Percentiles rank a stretch among this genome's conserved stretches.
These are phyloP conservation scores for Diadophis punctatus DNA, from an alignment of 2,113 vertebrate genomes.

Conservation along the genomic window DNA sequence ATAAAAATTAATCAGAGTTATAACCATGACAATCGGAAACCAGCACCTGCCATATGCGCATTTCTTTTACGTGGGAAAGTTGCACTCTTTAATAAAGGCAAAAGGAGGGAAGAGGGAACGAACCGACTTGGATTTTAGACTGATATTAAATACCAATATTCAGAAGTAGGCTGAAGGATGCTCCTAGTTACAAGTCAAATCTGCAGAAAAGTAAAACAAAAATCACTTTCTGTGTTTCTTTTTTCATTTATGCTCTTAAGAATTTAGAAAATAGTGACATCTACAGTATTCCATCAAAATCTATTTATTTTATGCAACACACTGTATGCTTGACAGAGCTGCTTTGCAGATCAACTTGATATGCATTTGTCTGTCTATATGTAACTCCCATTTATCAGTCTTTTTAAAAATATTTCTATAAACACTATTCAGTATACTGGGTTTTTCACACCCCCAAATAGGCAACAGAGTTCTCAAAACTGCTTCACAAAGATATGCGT, in stretches of 20 bases:
- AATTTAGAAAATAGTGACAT: not conserved
- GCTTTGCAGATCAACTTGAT: not conserved
- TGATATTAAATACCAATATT: not conserved
- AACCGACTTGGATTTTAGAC: not conserved
- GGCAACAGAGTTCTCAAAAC: not conserved
- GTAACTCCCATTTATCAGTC: not conserved
- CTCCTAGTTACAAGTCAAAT: not conserved
- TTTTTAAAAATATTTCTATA: not conserved
- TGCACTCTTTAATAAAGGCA: not conserved
- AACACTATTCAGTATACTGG: not conserved
- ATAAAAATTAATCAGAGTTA: rapidly evolving
- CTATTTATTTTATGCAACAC: not conserved
- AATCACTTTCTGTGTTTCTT: not conserved
- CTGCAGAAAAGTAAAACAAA: not conserved
- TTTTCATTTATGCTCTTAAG: not conserved
- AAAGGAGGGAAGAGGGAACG: too few relatives aligned
- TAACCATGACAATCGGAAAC: not conserved
- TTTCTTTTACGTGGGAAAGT: too few relatives aligned
- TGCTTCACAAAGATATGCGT: not conserved
- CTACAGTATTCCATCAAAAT: not conserved
- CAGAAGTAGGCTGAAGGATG: not conserved
- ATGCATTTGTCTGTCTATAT: not conserved
- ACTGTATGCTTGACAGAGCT: not conserved
- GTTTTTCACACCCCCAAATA: not conserved
- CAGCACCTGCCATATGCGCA: not conserved